Evolutionary conservation across 2,113 vertebrate species (phyloP).

Genomic region (Microtus richardsoni): DNA sequence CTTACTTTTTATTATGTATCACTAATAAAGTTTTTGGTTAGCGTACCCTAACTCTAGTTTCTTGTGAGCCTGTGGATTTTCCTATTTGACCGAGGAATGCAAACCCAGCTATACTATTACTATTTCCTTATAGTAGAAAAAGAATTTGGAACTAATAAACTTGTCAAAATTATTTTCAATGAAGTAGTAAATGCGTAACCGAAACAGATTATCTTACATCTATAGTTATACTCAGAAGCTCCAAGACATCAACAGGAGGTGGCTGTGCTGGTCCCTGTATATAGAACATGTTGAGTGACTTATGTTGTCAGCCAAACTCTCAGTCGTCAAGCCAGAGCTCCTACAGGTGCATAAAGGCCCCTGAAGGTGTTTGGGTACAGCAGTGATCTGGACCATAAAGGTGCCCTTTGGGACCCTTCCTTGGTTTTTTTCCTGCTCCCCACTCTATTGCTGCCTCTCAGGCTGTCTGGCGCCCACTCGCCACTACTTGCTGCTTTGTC

Average conservation of each 20-base stretch:
- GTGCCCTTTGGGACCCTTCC: not conserved
- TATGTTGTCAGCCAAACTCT: not conserved
- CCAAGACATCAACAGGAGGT: not conserved
- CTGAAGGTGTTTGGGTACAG: not conserved
- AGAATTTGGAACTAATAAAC: not conserved
- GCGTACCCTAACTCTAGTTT: not conserved
- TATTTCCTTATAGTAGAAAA: not conserved
- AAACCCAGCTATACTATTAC: not conserved
- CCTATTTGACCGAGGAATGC: not conserved
- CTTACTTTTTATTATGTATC: not conserved
- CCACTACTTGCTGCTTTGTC: constrained; percentile 62
- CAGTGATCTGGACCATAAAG: constrained; percentile 29
- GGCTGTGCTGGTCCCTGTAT: not conserved
- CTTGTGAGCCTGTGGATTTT: not conserved
- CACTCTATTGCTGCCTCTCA: not conserved
- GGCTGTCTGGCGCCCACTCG: constrained; percentile 64
- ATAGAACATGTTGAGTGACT: not conserved
- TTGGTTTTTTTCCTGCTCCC: not conserved
- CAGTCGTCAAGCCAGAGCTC: not conserved
- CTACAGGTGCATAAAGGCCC: not conserved
- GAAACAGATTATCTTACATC: not conserved
- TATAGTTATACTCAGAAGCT: not conserved
- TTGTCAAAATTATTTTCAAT: not conserved
- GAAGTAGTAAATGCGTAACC: not conserved
- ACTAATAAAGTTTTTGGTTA: not conserved